A percentile compares a stretch with the other conserved stretches of the same genome.
Evolutionary conservation across 2,113 vertebrate species (phyloP).

Genomic region (Scatophagus argus): DNA sequence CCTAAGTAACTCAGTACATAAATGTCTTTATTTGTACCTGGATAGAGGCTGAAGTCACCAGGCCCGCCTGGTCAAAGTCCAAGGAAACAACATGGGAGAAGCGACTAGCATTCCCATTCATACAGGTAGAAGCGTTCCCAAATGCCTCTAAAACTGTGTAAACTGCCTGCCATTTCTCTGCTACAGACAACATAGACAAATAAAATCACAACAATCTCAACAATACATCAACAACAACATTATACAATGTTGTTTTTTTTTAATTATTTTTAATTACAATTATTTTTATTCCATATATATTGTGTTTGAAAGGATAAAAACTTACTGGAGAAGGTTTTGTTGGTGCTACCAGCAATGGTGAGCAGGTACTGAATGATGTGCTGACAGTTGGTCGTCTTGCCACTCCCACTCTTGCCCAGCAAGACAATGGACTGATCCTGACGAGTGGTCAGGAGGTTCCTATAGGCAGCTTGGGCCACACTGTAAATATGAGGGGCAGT

Average conservation of each 20-base stretch:
- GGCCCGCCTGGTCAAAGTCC: conserved; percentile 97
- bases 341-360: conserved; percentile 89
- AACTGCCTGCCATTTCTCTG: conserved; percentile 97
- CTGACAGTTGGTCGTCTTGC: conserved; percentile 95
- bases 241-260: no score
- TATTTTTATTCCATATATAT: no score
- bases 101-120: conserved; percentile 93
- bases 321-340: conserved; percentile 93
- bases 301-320: no score
- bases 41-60: conserved; percentile 94
- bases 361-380: conserved; percentile 95
- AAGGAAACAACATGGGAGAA: conserved; percentile 96
- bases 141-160: conserved; percentile 95
- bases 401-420: conserved; percentile 93
- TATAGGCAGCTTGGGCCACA: conserved; percentile 93
- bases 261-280: no score
- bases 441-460: conserved; percentile 92
- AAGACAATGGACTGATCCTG: conserved; percentile 95
- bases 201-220: not conserved
- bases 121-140: conserved; percentile 90
- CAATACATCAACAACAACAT: not conserved
- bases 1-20: not conserved
- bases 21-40: conserved; percentile 85
- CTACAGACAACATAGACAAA: conserved; percentile 70
- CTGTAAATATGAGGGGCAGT: conserved; percentile 93